Base-by-base conservation (phyloP, 2,113 vertebrate species). In the Pelusios castaneus region DNA sequence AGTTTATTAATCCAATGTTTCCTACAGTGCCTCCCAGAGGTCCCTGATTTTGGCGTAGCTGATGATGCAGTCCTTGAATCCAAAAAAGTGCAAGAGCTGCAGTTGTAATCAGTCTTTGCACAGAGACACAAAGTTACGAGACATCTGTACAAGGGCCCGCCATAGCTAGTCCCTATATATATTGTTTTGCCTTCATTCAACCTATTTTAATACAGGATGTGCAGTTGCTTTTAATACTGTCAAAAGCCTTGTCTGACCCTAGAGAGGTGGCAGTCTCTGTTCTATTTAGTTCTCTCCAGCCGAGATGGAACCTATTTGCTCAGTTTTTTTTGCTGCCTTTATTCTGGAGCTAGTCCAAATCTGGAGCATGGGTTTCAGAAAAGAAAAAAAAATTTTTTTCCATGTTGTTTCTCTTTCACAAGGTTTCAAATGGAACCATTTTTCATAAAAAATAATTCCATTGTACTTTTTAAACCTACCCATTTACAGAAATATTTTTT, bases 401-500 rank as follows among this genome's bases (percentile, higher is more conserved):
- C 6, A 5, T 86, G 90, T 82, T 89, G 80, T 51, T 91, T 94
- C 94, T 2, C 0, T 89, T 95, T 92, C 60, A 86, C 49, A 89
- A 49, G 83, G 83, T 92, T 43, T 87, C 86, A 84, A 22, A 91
- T 82, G 77, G 95, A 84, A 31, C 77, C 27, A 47, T 94, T 97
- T 93, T n/a, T 77, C 45, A 67, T 78, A 67, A 17, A n/a, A 67
- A 67, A 34, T 0, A 0, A 85, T 90, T n/a, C 86, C 63, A 52
- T 92, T 85, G 83, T 91, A 80, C 73, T 88, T 95, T 93, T 95
- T 93, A 11, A 75, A 73, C 89, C 92, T 93, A 84, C 70, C 45
- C 19, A 58, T 92, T 88, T 97, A 94, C 92, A 95, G 88, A 90
- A 91, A 94, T 84, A 84, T n/a, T 93, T 85, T 41, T 87, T 92